Evolutionary conservation across 2,113 vertebrate genomes (phyloP), one percentile per base, ranked within the genome.

Genomic region (Myiozetetes cayanensis): DNA sequence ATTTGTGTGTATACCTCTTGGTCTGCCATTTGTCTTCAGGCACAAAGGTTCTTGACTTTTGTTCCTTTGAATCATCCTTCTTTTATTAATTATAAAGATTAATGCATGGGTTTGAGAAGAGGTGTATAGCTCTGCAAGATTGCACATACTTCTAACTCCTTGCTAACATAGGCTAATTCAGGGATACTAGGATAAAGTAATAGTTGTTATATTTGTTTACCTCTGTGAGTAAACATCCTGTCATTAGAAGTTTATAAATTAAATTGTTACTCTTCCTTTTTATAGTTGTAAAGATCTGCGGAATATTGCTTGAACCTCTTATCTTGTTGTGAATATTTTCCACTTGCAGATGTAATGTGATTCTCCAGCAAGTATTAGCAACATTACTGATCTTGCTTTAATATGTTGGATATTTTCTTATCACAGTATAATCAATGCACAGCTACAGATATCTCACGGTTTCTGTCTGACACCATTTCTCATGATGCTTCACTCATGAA

Each of bases 361-460:
- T 59, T 20, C 17, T 78, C 17, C 23, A 65, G 24, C 25, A 86
- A 56, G 31, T 31, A 68, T 30, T 47, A 61, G 4, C 44, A 78
- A 49, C 14, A 21, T 20, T 63, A 19, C 9, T 59, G 27, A 35
- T 63, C 18, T 79, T 70, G 30, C 58, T 50, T 81, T 28, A 74
- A 4, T 25, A 61, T 13, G 14, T 12, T 67, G 16, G 39, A 12
- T 68, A 55, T 89, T 89, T 93, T 66, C n/a, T 62, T 81, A 62
- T 70, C 73, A 35, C 0, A 0, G 4, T 52, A 21, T 27, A 88
- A 61, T 4, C 8, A 66, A 12, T 12, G 15, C 17, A 59, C 13
- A 82, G 24, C 11, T 68, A 49, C 3, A 24, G 43, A 39, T 55
- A 87, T 18, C 20, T 72, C 66, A 56, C 11, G 52, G 65, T 37